phyloP scores from a whole-genome alignment of 2,888 invertebrate species.

The Lasiommata megera region DNA sequence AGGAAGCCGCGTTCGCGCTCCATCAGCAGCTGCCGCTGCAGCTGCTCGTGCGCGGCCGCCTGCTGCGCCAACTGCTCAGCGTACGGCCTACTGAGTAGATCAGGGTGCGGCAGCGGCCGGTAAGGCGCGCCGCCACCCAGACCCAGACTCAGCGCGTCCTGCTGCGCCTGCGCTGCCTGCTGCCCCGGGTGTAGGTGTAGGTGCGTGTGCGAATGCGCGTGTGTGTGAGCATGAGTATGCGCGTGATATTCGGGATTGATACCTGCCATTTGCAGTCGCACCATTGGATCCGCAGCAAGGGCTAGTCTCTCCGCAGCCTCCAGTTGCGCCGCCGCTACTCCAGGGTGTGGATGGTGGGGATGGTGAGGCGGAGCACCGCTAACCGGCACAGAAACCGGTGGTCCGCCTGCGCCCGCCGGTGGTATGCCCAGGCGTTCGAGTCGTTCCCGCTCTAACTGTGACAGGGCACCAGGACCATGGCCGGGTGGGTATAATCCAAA shows the following conservation, averaged over 20 bases:
- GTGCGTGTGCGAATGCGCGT: slow-evolving; percentile 94
- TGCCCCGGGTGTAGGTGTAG: slow-evolving; percentile 90
- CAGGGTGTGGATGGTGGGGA: slow-evolving; percentile 79
- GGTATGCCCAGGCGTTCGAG: slow-evolving; percentile 91
- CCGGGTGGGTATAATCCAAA: slow-evolving; percentile 90
- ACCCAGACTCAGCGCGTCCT: slow-evolving; percentile 80
- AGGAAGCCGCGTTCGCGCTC: slow-evolving; percentile 88
- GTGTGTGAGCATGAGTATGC: slow-evolving; percentile 95
- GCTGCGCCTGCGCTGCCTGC: slow-evolving; percentile 85
- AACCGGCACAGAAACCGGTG: slow-evolving; percentile 69
- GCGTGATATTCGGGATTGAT: slow-evolving; percentile 94
- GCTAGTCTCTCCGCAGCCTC: slow-evolving; percentile 90
- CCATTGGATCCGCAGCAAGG: slow-evolving; percentile 94
- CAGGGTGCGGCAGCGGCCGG: slow-evolving; percentile 87
- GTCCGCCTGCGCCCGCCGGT: slow-evolving; percentile 78
- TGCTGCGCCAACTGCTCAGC: slow-evolving; percentile 91
- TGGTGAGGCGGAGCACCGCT: slow-evolving; percentile 81
- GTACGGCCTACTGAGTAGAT: slow-evolving; percentile 89
- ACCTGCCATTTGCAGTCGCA: slow-evolving; percentile 96
- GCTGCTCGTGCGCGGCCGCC: slow-evolving; percentile 91
- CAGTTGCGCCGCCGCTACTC: slow-evolving; percentile 82
- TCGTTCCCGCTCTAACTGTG: slow-evolving; percentile 93
- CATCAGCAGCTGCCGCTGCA: slow-evolving; percentile 91
- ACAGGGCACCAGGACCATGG: slow-evolving; percentile 83
- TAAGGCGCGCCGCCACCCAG: slow-evolving; percentile 77